Base-by-base conservation (phyloP, 2,888 invertebrate genomes). In the Venustoraphidia nigricollis region DNA sequence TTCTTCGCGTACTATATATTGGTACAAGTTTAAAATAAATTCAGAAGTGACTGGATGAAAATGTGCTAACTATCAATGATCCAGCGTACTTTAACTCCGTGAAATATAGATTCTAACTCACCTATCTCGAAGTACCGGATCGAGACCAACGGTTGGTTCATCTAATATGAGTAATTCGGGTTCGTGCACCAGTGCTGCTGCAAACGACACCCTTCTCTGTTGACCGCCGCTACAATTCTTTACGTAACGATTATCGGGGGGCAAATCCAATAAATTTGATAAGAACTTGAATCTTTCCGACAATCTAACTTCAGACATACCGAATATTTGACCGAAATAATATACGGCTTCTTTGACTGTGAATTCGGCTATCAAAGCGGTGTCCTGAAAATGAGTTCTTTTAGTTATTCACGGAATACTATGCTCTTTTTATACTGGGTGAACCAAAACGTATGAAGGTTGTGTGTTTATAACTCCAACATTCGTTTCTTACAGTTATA, bases 61-160 rank as follows among this genome's bases (percentile, higher is more conserved):
- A n/a, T n/a, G n/a, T n/a, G n/a, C n/a, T n/a, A n/a, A n/a, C n/a
- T n/a, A n/a, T n/a, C n/a, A n/a, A n/a, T n/a, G n/a, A n/a, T n/a
- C n/a, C n/a, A n/a, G n/a, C n/a, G n/a, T n/a, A n/a, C n/a, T n/a
- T n/a, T n/a, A n/a, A n/a, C n/a, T n/a, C n/a, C n/a, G n/a, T n/a
- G n/a, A n/a, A n/a, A n/a, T n/a, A n/a, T n/a, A n/a, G 17, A 17
- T 17, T 3, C 17, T 5, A 41, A 52, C 70, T 68, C 63, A 83
- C 88, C 79, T 79, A 65, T 87, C 84, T 63, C 90, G 74, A 46
- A 94, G 67, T 53, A 93, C 76, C 1, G 93, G 93, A 69, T 94
- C 94, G 50, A 94, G 72, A 0, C 93, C 94, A 11, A 92, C 93
- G 0, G 93, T 94, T 0, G 93, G 93, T 62, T 94, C 94, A 60